Evolutionary conservation across 1,140 invertebrate species (phyloP).

Genomic region (Drosophila nigrodunni): DNA sequence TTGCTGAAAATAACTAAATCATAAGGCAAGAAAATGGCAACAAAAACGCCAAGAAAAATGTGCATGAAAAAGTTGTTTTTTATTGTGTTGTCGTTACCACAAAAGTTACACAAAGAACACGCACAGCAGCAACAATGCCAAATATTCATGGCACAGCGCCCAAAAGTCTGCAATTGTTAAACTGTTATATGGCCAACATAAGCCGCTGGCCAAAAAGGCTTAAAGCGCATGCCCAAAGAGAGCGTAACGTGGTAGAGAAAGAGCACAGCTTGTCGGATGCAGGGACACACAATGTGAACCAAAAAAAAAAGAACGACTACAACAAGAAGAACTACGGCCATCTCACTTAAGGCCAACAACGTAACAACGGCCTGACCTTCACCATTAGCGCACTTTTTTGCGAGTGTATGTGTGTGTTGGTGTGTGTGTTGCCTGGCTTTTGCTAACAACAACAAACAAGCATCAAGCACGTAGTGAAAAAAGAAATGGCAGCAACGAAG

Average conservation of each 20-base stretch:
- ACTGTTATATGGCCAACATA: slow-evolving; percentile 66
- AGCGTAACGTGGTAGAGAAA: slow-evolving; percentile 5
- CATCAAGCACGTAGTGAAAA: slow-evolving; percentile 38
- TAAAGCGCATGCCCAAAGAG: slow-evolving; percentile 60
- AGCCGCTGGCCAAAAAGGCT: background rate
- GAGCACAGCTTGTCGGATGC: slow-evolving; percentile 54
- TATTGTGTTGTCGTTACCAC: slow-evolving; percentile 50
- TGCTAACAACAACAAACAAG: slow-evolving; percentile 25
- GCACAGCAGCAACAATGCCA: slow-evolving; percentile 31
- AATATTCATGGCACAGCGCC: slow-evolving; percentile 54
- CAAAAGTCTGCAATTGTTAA: slow-evolving; percentile 73
- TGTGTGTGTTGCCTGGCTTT: slow-evolving; percentile 25
- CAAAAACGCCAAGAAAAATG: slow-evolving; percentile 31
- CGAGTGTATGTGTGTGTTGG: too few species aligned
- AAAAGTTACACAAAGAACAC: slow-evolving; percentile 58
- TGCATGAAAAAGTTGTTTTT: slow-evolving; percentile 45
- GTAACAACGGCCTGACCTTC: slow-evolving; percentile 79
- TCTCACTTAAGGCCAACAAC: slow-evolving; percentile 69
- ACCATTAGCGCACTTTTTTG: slow-evolving; percentile 67
- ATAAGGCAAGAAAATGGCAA: slow-evolving; percentile 3
- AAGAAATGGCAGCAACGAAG: background rate
- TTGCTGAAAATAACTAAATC: slow-evolving; percentile 39
- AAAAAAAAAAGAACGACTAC: slow-evolving; percentile 9
- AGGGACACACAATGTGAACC: slow-evolving; percentile 30
- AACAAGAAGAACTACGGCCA: slow-evolving; percentile 46